phyloP scores from a whole-genome alignment of 2,888 invertebrate genomes.

The Brachypterus glaber region DNA sequence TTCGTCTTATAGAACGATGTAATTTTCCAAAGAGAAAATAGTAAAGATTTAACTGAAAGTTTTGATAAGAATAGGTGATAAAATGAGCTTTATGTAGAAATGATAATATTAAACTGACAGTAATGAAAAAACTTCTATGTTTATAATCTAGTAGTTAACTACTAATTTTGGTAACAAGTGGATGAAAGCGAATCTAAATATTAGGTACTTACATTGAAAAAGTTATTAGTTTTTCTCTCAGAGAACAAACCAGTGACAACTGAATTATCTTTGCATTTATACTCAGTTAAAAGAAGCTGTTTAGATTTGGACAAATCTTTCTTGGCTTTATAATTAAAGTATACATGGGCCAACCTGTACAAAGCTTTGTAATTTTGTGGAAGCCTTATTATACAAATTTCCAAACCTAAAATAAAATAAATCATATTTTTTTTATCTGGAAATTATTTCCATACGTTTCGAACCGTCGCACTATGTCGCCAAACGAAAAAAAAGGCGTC shows the following conservation, averaged over 20 bases:
- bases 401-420: slow-evolving; percentile 51
- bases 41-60: not conserved
- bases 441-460: too few relatives aligned
- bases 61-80: too few relatives aligned
- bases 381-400: slow-evolving; percentile 76
- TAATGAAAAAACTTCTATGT: too few relatives aligned
- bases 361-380: slow-evolving; percentile 90
- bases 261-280: slow-evolving; percentile 55
- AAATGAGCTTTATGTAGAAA: too few relatives aligned
- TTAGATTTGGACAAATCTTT: slow-evolving; percentile 61
- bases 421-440: not conserved
- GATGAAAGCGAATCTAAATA: not conserved
- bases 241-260: slow-evolving; percentile 73
- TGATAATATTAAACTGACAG: too few relatives aligned
- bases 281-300: slow-evolving; percentile 60
- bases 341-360: slow-evolving; percentile 78
- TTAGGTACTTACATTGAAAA: slow-evolving; percentile 64
- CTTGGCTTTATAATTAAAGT: slow-evolving; percentile 57
- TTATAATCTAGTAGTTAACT: too few relatives aligned
- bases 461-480: too few relatives aligned
- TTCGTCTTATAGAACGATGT: not conserved
- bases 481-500: too few relatives aligned
- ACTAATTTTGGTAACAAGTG: not conserved
- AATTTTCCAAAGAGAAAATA: not conserved
- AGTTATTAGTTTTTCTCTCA: slow-evolving; percentile 75